Evolutionary conservation across 2,797 vertebrate genomes (phyloP), one percentile per base, ranked within the genome.

Genomic region (Karalla daura): DNA sequence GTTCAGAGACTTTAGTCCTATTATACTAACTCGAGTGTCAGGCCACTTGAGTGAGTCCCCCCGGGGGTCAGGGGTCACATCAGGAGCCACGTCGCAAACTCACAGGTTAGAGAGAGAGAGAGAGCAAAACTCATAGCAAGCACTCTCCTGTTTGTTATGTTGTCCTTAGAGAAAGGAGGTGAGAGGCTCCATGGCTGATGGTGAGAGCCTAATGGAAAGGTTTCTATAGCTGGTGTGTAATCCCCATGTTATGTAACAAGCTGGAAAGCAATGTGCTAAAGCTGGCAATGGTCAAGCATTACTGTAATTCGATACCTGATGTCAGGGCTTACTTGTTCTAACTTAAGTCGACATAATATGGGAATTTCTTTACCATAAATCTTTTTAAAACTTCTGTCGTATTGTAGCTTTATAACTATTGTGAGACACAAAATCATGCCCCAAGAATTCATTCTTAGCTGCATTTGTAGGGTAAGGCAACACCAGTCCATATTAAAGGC

Each of bases 1-100:
- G 79, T 51, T 65, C 27, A 37, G 27, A 71, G 21, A 18, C 62
- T 20, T 73, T 75, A 86, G 77, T 76, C 77, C 63, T 54, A 28
- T 79, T 76, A 81, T 14, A 46, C 63, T 18, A 69, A 77, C 56
- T 71, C 67, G 47, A 37, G 62, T 55, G 61, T 61, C 21, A 23
- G 58, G 45, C 35, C 62, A 60, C 41, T 23, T 8, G 39, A 20
- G 14, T 20, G 1, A n/a, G n/a, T n/a, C n/a, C n/a, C n/a, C 25
- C 8, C 33, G 27, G 9, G 37, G 75, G 49, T 78, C 70, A 70
- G 20, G 6, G 41, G 5, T 84, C 54, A 77, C 5, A 63, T 17
- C 17, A 55, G 17, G 9, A 32, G n/a, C 15, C 33, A 14, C 47
- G 7, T 14, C 32, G 4, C 11, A 12, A 20, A 4, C 13, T 4